Conservation (phyloP, 2,888 invertebrate species). For the Unio delphinus region DNA sequence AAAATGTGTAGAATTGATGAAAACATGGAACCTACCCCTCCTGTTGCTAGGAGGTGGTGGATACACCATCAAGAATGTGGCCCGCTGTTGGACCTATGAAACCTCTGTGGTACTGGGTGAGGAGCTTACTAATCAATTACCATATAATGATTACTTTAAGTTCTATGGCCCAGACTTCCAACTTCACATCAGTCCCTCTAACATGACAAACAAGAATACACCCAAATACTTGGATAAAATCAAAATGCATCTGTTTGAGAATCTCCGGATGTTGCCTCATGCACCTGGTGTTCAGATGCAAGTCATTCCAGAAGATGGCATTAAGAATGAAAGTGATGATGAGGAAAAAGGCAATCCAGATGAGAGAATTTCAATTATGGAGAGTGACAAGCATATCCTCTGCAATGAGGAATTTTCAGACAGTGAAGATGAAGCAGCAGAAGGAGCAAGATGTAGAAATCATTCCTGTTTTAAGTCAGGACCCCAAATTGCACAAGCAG, state of each 20-base stretch:
- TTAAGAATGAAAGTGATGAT: slow-evolving; percentile 74
- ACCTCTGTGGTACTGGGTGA: slow-evolving; percentile 96
- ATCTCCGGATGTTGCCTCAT: slow-evolving; percentile 95
- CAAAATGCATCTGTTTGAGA: slow-evolving; percentile 93
- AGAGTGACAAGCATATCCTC: slow-evolving; percentile 61
- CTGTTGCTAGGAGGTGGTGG: slow-evolving; percentile 98
- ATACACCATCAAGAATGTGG: slow-evolving; percentile 98
- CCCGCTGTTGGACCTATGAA: slow-evolving; percentile 99
- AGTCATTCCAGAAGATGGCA: slow-evolving; percentile 70
- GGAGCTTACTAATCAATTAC: slow-evolving; percentile 87
- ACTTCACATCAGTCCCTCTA: slow-evolving; percentile 97
- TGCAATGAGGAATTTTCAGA: slow-evolving; percentile 91
- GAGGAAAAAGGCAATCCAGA: slow-evolving; percentile 94
- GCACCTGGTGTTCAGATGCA: slow-evolving; percentile 95
- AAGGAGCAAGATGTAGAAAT: slow-evolving; percentile 70
- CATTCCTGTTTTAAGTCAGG: slow-evolving; percentile 58
- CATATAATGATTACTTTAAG: too few relatives aligned
- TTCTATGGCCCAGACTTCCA: slow-evolving; percentile 98
- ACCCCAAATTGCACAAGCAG: slow-evolving; percentile 56
- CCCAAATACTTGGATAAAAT: slow-evolving; percentile 98
- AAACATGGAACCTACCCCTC: slow-evolving; percentile 96
- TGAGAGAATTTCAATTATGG: slow-evolving; percentile 78
- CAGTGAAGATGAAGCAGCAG: slow-evolving; percentile 84
- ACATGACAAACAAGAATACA: slow-evolving; percentile 99
- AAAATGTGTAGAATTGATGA: slow-evolving; percentile 97